Evolutionary conservation across 2,888 invertebrate genomes (phyloP).

Genomic region (Drosophila cognata): DNA sequence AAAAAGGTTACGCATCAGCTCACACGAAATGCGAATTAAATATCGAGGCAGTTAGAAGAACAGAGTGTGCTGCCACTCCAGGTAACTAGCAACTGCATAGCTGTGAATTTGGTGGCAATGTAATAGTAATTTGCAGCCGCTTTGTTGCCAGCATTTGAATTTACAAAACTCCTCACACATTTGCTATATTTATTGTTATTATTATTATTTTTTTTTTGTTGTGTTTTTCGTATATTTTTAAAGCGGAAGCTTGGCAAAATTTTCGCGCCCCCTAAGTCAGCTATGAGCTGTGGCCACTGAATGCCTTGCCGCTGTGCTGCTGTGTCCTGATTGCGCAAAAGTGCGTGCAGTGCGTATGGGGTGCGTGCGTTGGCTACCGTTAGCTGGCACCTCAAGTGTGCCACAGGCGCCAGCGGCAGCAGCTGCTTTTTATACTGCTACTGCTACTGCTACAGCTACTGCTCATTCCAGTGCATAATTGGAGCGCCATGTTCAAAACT

Average conservation of each 20-base stretch:
- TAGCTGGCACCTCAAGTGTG: constrained; percentile 56
- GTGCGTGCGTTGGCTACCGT: constrained; percentile 51
- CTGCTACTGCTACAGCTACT: constrained; percentile 29
- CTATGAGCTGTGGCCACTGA: constrained; percentile 2
- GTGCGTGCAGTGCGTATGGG: constrained; percentile 70
- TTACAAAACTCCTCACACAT: constrained; percentile 38
- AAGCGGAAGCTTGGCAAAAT: constrained; percentile 55
- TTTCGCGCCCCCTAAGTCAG: constrained; percentile 13
- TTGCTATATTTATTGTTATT: constrained; percentile 4
- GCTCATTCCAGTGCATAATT: constrained; percentile 77
- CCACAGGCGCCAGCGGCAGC: constrained; percentile 41
- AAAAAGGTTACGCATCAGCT: constrained; percentile 78
- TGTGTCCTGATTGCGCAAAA: constrained; percentile 73
- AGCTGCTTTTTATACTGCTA: constrained; percentile 10
- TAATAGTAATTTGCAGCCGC: constrained; percentile 49
- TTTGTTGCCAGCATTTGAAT: constrained; percentile 39
- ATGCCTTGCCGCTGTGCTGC: constrained; percentile 22
- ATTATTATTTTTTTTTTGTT: constrained; percentile 1
- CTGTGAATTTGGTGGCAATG: constrained; percentile 46
- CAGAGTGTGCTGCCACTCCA: background rate
- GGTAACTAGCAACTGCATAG: constrained; percentile 1
- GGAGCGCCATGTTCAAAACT: constrained; percentile 78
- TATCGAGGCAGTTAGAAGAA: constrained; percentile 33
- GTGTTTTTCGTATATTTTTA: constrained; percentile 24
- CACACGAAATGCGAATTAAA: constrained; percentile 81